Evolutionary conservation across 2,797 vertebrate species (phyloP).

Genomic region (Nannoperca australis): DNA sequence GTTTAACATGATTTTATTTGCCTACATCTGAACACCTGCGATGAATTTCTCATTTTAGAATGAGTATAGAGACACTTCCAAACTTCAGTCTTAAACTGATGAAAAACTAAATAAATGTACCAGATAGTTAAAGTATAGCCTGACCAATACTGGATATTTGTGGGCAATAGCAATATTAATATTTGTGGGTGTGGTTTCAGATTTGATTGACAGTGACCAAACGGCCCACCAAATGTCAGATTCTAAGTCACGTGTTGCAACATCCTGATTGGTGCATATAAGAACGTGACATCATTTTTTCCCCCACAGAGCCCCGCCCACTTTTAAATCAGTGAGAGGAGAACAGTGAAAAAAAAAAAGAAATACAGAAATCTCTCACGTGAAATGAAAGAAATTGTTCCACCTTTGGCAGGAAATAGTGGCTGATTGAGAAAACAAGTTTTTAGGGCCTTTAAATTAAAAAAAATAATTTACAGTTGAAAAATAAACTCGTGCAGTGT

Average conservation of each 20-base stretch:
- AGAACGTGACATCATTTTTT: not conserved
- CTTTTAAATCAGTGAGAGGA: not conserved
- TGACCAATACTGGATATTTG: not conserved
- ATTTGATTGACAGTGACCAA: no score
- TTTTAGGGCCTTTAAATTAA: not conserved
- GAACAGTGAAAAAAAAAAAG: not conserved
- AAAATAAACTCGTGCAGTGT: not conserved
- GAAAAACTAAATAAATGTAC: not conserved
- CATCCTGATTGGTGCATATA: not conserved
- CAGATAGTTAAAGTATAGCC: not conserved
- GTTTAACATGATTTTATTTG: not conserved
- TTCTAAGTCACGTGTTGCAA: not conserved
- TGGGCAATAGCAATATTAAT: rapidly evolving
- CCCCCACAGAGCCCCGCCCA: not conserved
- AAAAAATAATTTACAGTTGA: not conserved
- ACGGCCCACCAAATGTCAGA: no score
- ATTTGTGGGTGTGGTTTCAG: not conserved
- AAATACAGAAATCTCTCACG: not conserved
- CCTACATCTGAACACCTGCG: not conserved
- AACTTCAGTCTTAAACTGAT: not conserved
- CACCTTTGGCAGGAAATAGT: not conserved
- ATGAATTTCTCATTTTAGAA: not conserved
- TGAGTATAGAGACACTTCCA: not conserved
- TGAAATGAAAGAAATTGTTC: not conserved
- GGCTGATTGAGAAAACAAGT: not conserved